phyloP scores from a whole-genome alignment of 2,113 vertebrate species.

The Mormoops blainvillei region DNA sequence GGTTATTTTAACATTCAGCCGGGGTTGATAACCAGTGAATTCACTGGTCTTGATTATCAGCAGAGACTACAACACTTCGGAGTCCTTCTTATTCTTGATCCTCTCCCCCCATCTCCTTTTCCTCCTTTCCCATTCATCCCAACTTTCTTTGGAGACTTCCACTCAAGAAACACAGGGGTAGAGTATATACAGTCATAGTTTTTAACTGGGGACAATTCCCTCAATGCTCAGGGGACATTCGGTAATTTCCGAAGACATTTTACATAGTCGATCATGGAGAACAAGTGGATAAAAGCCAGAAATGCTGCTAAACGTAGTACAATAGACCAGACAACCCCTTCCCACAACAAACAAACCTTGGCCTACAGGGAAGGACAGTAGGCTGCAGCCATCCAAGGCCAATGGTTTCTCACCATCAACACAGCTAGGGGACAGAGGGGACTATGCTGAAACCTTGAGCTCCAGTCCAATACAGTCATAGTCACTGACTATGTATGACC shows the following conservation, averaged over 20 bases:
- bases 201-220: neutral
- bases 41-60: neutral
- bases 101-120: neutral
- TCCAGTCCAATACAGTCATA: rapidly evolving
- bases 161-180: neutral
- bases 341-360: neutral
- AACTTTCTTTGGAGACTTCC: neutral
- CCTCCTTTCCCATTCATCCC: neutral
- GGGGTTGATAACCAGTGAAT: neutral
- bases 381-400: rapidly evolving
- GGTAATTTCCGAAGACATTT: neutral
- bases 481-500: neutral
- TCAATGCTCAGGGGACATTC: neutral
- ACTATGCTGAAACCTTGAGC: too few relatives aligned
- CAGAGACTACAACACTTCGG: neutral
- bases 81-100: neutral
- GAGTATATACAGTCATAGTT: neutral
- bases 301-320: neutral
- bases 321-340: neutral
- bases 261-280: neutral
- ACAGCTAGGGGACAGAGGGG: rapidly evolving
- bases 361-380: neutral
- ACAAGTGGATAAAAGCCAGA: neutral
- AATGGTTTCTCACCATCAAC: neutral
- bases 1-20: neutral